Conservation (phyloP, 2,797 vertebrate species). For the Melanotaenia pygmaea region DNA sequence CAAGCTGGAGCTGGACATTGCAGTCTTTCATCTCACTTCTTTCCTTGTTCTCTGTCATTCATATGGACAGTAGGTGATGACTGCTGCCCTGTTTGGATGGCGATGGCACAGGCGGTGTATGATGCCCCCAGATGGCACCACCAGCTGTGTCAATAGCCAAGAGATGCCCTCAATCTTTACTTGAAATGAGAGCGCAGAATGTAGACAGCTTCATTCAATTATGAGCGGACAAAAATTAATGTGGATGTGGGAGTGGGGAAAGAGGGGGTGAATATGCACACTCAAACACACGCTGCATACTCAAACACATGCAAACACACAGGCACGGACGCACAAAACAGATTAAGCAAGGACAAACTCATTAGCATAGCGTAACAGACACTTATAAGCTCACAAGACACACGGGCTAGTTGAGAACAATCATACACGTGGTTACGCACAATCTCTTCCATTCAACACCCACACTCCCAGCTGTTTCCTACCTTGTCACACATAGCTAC, state of each 20-base stretch:
- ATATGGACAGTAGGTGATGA: slow-evolving; percentile 56
- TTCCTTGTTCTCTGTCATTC: slow-evolving; percentile 70
- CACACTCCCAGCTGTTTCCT: slow-evolving; percentile 60
- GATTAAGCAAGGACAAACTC: slow-evolving; percentile 44
- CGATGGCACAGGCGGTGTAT: slow-evolving; percentile 55
- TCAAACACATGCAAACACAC: slow-evolving; percentile 18
- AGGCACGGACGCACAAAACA: slow-evolving; percentile 2
- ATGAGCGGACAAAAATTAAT: slow-evolving; percentile 33
- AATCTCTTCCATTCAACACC: slow-evolving; percentile 50
- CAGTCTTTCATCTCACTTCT: slow-evolving; percentile 45
- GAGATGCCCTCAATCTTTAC: slow-evolving; percentile 77
- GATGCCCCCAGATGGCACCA: slow-evolving; percentile 80
- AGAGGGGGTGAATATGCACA: slow-evolving; percentile 11
- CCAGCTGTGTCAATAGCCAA: slow-evolving; percentile 81
- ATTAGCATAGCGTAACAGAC: slow-evolving; percentile 58
- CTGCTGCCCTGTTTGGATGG: slow-evolving; percentile 57
- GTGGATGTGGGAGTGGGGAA: slow-evolving; percentile 30
- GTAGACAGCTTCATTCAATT: slow-evolving; percentile 57
- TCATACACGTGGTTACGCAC: slow-evolving; percentile 54
- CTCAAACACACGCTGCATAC: slow-evolving; percentile 10
- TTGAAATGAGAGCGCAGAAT: slow-evolving; percentile 62
- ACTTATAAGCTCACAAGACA: slow-evolving; percentile 29
- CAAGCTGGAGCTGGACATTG: slow-evolving; percentile 41
- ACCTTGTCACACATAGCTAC: slow-evolving; percentile 45
- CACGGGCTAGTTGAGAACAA: slow-evolving; percentile 45